Percentiles rank a stretch among this genome's conserved stretches.
Evolutionary conservation across 2,888 invertebrate species (phyloP).

Genomic region (Drosophila prolongata): DNA sequence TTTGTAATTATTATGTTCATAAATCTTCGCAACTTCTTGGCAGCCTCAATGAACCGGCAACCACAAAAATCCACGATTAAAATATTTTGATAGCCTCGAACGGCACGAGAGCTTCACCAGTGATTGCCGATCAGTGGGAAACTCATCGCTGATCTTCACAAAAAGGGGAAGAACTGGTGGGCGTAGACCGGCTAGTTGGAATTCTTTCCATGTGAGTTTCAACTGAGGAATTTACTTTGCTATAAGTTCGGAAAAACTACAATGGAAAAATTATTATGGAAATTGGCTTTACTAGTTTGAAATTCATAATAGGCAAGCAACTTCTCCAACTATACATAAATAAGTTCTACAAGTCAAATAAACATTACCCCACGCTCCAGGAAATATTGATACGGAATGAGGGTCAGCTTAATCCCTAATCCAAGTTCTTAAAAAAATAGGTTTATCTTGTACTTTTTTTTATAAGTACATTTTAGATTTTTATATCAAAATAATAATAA

Average conservation of each 20-base stretch:
- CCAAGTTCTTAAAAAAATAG: too few relatives aligned
- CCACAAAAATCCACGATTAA: slow-evolving; percentile 46
- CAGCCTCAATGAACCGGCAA: slow-evolving; percentile 33
- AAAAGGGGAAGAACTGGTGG: slow-evolving; percentile 6
- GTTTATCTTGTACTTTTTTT: too few relatives aligned
- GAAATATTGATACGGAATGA: too few relatives aligned
- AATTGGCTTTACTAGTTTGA: background rate
- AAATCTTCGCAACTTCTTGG: slow-evolving; percentile 67
- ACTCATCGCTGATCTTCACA: slow-evolving; percentile 14
- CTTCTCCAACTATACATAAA: too few relatives aligned
- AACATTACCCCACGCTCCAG: too few relatives aligned
- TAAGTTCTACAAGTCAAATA: too few relatives aligned
- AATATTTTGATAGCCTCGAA: slow-evolving; percentile 56
- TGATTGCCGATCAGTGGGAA: slow-evolving; percentile 17
- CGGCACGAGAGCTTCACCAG: slow-evolving; percentile 19
- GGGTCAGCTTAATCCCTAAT: too few relatives aligned
- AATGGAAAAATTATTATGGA: slow-evolving; percentile 1
- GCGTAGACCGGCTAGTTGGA: slow-evolving; percentile 19
- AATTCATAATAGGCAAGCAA: too few relatives aligned
- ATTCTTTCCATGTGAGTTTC: slow-evolving; percentile 2
- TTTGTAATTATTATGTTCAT: slow-evolving; percentile 83
- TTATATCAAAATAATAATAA: too few relatives aligned
- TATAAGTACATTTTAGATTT: too few relatives aligned
- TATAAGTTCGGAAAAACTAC: background rate
- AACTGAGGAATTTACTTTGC: slow-evolving; percentile 4